Base-by-base conservation (phyloP, 30 jellyfish, hydroid and myxozoan genomes). In the Calvadosia cruxmelitensis region DNA sequence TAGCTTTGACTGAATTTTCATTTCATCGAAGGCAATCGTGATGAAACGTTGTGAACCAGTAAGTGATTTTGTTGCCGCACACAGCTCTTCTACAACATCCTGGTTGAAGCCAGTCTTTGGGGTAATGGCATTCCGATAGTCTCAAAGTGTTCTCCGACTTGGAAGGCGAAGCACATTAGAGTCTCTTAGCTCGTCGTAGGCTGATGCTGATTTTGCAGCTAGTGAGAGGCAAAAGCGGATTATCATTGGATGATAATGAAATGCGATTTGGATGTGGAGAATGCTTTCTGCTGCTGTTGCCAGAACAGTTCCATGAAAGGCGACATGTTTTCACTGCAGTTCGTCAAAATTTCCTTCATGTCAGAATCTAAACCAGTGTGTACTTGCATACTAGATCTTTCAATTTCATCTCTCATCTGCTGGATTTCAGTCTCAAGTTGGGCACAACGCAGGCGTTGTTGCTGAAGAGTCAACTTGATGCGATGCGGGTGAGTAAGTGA, bases 201-300 rank as follows among this genome's bases (percentile, higher is more conserved):
- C 81, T 0, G 78, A 74, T 2, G 71, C 72, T 1, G 79, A 74
- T 42, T 64, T 64, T 5, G 70, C 69, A 16, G 81, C 81, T 1
- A 74, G n/a, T n/a, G 81, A 64, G 1, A 74, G 61, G 31, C 81
- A 64, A 51, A 34, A 72, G 25, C 76, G 50, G 68, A 72, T 53
- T 23, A 72, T 48, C 83, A 72, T 72, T 29, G 83, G 75, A 15
- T 72, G 83, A 62, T 72, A 72, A 76, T 36, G 53, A 65, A 2
- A 49, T 15, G 78, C 48, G 5, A 23, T 50, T 34, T 53, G 68
- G 27, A 29, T 34, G 2, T 33, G 1, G n/a, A n/a, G n/a, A 13
- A n/a, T 34, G 34, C 32, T 27, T 52, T 20, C 27, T 53, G 32
- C 33, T 57, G 78, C 67, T 72, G 52, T 52, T 72, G 76, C 83